phyloP scores from a whole-genome alignment of 2,113 vertebrate species.

The Grus americana region DNA sequence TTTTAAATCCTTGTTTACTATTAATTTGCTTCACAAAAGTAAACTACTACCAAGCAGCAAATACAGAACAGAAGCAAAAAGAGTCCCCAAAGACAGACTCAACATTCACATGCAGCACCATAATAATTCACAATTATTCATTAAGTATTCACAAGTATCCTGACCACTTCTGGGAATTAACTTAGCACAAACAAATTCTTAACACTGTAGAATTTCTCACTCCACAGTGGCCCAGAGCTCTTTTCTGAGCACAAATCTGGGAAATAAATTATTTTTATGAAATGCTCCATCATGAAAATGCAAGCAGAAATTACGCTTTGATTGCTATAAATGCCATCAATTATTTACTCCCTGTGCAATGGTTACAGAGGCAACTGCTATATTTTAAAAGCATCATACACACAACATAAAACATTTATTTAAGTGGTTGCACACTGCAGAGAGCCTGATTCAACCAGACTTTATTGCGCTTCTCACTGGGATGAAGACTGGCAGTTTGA shows the following conservation, averaged over 20 bases:
- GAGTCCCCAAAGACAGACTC: neutral
- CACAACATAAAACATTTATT: conserved; percentile 71
- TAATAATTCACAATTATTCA: neutral
- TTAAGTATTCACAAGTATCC: neutral
- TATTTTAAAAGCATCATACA: conserved; percentile 42
- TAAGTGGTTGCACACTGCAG: conserved; percentile 33
- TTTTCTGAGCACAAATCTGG: neutral
- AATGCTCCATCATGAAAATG: neutral
- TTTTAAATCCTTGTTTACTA: neutral
- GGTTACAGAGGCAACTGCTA: conserved; percentile 49
- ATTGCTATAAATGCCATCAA: neutral
- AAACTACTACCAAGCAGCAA: neutral
- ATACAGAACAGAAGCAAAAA: neutral
- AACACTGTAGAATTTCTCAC: neutral
- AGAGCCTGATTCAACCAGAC: conserved; percentile 63
- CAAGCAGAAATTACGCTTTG: neutral
- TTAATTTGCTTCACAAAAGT: neutral
- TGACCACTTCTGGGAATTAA: neutral
- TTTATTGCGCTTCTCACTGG: conserved; percentile 45
- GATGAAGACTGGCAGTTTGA: conserved; percentile 38
- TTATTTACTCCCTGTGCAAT: conserved; percentile 49
- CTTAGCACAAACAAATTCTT: neutral
- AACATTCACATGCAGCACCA: neutral
- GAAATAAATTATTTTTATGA: neutral
- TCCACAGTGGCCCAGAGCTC: neutral